Percentiles rank a stretch among this genome's conserved stretches.
These are phyloP conservation scores for Philonicus albiceps DNA, from an alignment of 2,888 invertebrate species.

Conservation along the genomic window DNA sequence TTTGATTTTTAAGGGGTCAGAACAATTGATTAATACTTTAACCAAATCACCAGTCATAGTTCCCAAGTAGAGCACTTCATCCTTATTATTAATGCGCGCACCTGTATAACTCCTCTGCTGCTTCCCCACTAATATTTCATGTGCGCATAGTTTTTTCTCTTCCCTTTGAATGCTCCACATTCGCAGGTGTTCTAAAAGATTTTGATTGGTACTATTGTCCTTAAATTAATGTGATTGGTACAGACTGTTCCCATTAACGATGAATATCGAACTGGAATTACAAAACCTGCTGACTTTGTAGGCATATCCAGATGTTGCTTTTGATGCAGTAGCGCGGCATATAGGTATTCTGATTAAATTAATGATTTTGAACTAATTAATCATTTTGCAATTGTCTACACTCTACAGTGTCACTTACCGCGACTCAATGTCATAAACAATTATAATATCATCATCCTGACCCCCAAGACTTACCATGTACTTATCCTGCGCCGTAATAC, in stretches of 20 bases:
- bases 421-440: constrained; percentile 81
- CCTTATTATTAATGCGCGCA: constrained; percentile 73
- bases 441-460: constrained; percentile 86
- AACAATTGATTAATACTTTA: constrained; percentile 64
- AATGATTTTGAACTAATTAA: neutral
- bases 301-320: constrained; percentile 77
- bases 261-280: constrained; percentile 71
- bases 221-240: neutral
- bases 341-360: constrained; percentile 65
- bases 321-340: constrained; percentile 69
- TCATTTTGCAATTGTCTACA: neutral
- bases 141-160: constrained; percentile 73
- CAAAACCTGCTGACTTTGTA: constrained; percentile 67
- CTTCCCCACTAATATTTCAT: constrained; percentile 81
- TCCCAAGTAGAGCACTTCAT: constrained; percentile 82
- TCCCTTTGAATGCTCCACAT: constrained; percentile 78
- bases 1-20: constrained; percentile 60
- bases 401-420: constrained; percentile 52
- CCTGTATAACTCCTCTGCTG: constrained; percentile 79
- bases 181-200: constrained; percentile 68
- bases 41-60: constrained; percentile 76
- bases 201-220: neutral
- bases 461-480: constrained; percentile 89
- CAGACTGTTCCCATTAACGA: constrained; percentile 76
- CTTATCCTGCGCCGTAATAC: constrained; percentile 81